A percentile compares a stretch with the other conserved stretches of the same genome.
These are phyloP conservation scores for Nephrotoma guestfalica DNA, from an alignment of 2,888 invertebrate genomes.

Conservation along the genomic window DNA sequence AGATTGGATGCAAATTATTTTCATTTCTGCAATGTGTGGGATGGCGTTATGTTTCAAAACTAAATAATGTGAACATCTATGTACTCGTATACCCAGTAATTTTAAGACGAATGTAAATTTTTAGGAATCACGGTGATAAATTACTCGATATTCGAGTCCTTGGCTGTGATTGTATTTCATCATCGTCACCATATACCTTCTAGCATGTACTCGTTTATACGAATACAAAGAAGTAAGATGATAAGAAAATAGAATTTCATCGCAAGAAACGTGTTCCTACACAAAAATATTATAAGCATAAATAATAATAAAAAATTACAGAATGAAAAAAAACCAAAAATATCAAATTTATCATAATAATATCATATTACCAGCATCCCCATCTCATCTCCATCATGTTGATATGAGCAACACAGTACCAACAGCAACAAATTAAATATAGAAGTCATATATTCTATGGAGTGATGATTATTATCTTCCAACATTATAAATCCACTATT, in stretches of 20 bases:
- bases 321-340: not conserved
- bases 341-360: not conserved
- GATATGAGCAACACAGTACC: not conserved
- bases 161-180: not conserved
- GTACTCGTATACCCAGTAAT: not conserved
- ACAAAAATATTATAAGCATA: not conserved
- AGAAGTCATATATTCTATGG: not conserved
- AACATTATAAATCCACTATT: not conserved
- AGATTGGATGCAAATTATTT: not conserved
- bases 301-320: not conserved
- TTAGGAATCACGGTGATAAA: not conserved
- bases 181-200: not conserved
- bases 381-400: not conserved
- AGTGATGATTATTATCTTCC: not conserved
- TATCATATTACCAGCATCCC: not conserved
- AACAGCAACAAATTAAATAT: not conserved
- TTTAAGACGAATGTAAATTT: not conserved
- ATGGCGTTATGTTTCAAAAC: not conserved
- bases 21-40: not conserved
- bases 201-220: not conserved
- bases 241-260: not conserved
- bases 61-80: not conserved
- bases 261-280: not conserved
- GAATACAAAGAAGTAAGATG: not conserved
- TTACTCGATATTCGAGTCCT: not conserved